These are phyloP conservation scores for Arrhopalites spinosus DNA, from an alignment of 2,888 invertebrate species.

Conservation along the genomic window DNA sequence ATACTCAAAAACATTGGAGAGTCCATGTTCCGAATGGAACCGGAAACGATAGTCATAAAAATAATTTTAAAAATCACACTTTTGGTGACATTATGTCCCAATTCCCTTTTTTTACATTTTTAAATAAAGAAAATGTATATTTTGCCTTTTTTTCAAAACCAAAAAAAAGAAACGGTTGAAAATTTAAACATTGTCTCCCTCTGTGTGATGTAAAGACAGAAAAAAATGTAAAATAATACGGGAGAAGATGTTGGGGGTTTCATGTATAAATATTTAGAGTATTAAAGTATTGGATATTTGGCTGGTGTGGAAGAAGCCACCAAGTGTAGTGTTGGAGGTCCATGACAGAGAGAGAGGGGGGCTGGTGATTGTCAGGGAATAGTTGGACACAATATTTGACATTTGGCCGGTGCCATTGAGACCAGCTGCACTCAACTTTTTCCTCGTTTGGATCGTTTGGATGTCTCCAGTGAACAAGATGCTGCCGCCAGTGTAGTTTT, in stretches of 20 bases:
- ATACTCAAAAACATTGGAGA: too few species aligned
- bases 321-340: neutral
- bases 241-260: neutral
- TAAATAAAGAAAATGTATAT: neutral
- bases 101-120: neutral
- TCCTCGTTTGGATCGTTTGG: conserved; percentile 7
- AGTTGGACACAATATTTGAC: conserved; percentile 46
- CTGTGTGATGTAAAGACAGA: neutral
- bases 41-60: neutral
- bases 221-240: neutral
- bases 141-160: too few species aligned
- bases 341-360: neutral
- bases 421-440: conserved; percentile 44
- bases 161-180: too few species aligned
- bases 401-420: conserved; percentile 51
- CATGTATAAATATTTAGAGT: too few species aligned
- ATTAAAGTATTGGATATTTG: too few species aligned
- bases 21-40: too few species aligned
- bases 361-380: conserved; percentile 29
- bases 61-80: neutral
- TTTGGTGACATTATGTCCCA: neutral
- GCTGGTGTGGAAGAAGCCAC: too few species aligned
- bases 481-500: conserved; percentile 20
- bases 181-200: neutral
- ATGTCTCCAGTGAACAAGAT: conserved; percentile 15